phyloP scores from a whole-genome alignment of 2,797 vertebrate genomes.

The Rhinogobio ventralis region DNA sequence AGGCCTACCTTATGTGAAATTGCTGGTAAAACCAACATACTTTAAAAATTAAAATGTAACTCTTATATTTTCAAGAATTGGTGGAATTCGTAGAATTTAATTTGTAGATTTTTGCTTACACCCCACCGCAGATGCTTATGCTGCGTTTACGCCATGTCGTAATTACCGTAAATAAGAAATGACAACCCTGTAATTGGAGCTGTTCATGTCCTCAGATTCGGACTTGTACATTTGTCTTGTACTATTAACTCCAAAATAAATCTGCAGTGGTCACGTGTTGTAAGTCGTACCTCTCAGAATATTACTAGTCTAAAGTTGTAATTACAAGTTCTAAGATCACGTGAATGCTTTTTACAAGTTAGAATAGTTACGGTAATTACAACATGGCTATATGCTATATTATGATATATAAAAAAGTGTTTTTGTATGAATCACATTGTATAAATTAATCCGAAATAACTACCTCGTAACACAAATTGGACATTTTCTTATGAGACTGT shows the following conservation, averaged over 20 bases:
- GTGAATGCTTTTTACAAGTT: background rate
- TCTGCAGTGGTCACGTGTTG: background rate
- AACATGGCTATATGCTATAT: too few relatives aligned
- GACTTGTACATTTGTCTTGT: background rate
- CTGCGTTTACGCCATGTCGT: background rate
- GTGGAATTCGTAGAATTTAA: background rate
- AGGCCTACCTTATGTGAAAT: background rate
- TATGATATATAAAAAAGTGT: background rate
- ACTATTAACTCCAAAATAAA: background rate
- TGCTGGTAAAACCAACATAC: background rate
- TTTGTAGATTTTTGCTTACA: background rate
- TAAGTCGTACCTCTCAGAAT: background rate
- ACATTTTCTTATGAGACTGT: background rate
- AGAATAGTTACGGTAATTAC: background rate
- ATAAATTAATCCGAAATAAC: background rate
- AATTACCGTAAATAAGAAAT: background rate
- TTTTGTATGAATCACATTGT: background rate
- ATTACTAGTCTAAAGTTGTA: background rate
- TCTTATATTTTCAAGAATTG: background rate
- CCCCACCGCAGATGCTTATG: background rate
- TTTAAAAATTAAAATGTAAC: background rate
- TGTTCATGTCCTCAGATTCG: background rate
- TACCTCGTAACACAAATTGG: background rate
- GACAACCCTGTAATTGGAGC: background rate
- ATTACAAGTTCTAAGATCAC: background rate